phyloP scores from a whole-genome alignment of 2,797 vertebrate genomes.

The Smutsia gigantea region DNA sequence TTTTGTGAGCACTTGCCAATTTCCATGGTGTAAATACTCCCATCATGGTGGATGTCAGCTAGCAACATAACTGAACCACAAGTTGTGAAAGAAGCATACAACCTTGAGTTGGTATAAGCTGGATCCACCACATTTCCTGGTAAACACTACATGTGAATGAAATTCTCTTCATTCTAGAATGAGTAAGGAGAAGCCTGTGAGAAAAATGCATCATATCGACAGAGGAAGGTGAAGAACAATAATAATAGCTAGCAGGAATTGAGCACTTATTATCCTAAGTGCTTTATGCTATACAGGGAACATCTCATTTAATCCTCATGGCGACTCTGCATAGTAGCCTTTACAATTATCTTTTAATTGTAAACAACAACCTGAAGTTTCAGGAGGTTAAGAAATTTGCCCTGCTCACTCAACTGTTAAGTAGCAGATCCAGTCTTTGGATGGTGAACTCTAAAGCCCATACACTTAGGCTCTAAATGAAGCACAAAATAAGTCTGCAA shows the following conservation, averaged over 20 bases:
- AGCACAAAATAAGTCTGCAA: conserved; percentile 23
- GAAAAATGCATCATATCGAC: neutral
- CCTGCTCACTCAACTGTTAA: neutral
- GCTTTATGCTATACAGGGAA: neutral
- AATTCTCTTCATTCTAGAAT: neutral
- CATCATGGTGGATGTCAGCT: neutral
- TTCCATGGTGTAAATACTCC: neutral
- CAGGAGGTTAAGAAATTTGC: neutral
- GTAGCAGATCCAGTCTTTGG: neutral
- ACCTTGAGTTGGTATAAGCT: neutral
- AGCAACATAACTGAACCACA: neutral
- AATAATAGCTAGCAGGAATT: neutral
- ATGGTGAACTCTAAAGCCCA: neutral
- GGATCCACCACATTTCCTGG: neutral
- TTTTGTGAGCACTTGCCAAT: neutral
- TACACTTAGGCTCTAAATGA: neutral
- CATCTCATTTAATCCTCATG: neutral
- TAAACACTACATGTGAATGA: neutral
- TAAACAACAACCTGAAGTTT: neutral
- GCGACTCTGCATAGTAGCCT: neutral
- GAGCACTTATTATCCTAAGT: neutral
- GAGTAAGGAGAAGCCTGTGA: neutral
- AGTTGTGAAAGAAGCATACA: neutral
- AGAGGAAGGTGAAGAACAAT: neutral
- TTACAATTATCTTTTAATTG: neutral